Evolutionary conservation across 2,113 vertebrate genomes (phyloP).

Genomic region (Vidua macroura): DNA sequence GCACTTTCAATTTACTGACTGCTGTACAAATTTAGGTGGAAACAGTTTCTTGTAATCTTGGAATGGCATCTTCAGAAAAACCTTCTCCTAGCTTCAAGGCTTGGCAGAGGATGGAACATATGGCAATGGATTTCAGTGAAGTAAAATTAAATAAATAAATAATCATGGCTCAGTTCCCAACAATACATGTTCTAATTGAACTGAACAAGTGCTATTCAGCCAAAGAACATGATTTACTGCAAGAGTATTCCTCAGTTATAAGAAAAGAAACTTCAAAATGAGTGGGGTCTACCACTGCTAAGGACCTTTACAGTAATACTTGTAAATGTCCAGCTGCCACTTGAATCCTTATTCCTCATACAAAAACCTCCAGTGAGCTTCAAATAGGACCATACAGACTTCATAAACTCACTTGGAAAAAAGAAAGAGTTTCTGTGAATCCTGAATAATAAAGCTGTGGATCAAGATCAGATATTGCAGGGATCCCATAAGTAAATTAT

Average conservation of each 20-base stretch:
- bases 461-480: background rate
- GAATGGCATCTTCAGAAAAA: background rate
- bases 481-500: background rate
- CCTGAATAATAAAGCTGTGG: background rate
- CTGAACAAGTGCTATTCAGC: background rate
- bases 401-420: background rate
- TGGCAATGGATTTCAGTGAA: background rate
- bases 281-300: background rate
- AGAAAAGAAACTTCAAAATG: background rate
- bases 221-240: background rate
- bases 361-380: background rate
- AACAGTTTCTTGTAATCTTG: background rate
- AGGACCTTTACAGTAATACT: background rate
- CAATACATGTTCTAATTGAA: constrained; percentile 16
- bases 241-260: background rate
- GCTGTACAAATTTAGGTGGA: background rate
- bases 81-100: background rate
- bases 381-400: background rate
- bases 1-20: background rate
- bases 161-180: background rate
- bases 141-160: background rate
- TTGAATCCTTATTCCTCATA: background rate
- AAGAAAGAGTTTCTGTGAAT: background rate
- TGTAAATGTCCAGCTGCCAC: background rate
- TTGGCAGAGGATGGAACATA: background rate